phyloP scores from a whole-genome alignment of 2,888 invertebrate genomes.

The Masnerella sp. region DNA sequence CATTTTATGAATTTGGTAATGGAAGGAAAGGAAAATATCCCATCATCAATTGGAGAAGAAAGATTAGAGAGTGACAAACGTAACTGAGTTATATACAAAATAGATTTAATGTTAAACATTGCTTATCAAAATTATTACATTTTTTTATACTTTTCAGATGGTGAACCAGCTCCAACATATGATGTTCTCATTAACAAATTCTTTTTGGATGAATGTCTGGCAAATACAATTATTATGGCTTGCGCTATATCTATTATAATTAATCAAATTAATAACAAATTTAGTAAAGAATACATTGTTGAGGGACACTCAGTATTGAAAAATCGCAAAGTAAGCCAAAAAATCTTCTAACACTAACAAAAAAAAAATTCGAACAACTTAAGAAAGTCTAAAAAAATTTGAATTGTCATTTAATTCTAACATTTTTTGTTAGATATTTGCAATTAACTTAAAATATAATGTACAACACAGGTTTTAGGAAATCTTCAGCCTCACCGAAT shows the following conservation, averaged over 20 bases:
- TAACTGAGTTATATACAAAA: constrained; percentile 57
- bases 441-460: not conserved
- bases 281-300: constrained; percentile 83
- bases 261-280: constrained; percentile 89
- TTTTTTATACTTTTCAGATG: constrained; percentile 77
- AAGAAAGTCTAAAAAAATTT: no score
- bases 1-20: constrained; percentile 73
- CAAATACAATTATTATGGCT: constrained; percentile 84
- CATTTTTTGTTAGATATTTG: not conserved
- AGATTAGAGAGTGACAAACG: constrained; percentile 88
- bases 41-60: constrained; percentile 93
- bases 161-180: constrained; percentile 85
- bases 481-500: constrained; percentile 86
- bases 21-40: constrained; percentile 87
- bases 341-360: not conserved
- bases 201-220: constrained; percentile 87
- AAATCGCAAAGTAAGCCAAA: constrained; percentile 81
- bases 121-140: not conserved
- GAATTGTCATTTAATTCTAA: not conserved
- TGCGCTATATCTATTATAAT: constrained; percentile 89
- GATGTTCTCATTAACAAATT: constrained; percentile 90
- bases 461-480: constrained; percentile 80
- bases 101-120: not conserved
- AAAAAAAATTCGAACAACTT: no score
- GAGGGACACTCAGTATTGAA: constrained; percentile 84